phyloP scores from a whole-genome alignment of 1,140 invertebrate genomes.

The Drosophila kepulauana region DNA sequence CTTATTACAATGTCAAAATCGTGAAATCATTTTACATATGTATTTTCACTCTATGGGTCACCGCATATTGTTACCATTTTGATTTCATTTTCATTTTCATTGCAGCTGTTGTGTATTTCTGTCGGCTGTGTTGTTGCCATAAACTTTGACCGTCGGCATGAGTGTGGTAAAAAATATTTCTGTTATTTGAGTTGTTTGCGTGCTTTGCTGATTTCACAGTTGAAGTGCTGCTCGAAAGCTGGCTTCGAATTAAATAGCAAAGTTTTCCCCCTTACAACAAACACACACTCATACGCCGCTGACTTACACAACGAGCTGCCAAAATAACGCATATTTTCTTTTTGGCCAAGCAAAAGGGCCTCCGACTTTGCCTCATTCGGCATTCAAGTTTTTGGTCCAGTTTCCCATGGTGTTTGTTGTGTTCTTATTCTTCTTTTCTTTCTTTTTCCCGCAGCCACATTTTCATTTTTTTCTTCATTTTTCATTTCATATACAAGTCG shows the following conservation, averaged over 20 bases:
- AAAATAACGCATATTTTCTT: constrained; percentile 68
- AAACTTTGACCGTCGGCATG: constrained; percentile 51
- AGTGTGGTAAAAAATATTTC: constrained; percentile 41
- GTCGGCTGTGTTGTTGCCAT: constrained; percentile 36
- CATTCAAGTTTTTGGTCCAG: constrained; percentile 67
- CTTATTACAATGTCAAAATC: constrained; percentile 18
- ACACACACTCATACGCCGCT: constrained; percentile 10
- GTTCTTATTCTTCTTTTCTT: constrained; percentile 52
- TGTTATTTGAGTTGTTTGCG: constrained; percentile 49
- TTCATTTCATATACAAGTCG: constrained; percentile 39
- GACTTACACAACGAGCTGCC: constrained; percentile 36
- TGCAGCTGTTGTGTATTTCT: constrained; percentile 9
- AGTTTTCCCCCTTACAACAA: constrained; percentile 42
- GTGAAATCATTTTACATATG: constrained; percentile 36
- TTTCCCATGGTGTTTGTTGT: constrained; percentile 63
- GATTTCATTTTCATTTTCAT: constrained; percentile 21
- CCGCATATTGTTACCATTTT: constrained; percentile 15
- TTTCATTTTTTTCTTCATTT: background rate
- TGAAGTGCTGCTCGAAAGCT: constrained; percentile 74
- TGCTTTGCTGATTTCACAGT: constrained; percentile 76
- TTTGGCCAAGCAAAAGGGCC: constrained; percentile 44
- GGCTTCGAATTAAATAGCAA: constrained; percentile 73
- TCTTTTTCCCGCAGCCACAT: constrained; percentile 1
- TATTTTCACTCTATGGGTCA: constrained; percentile 10
- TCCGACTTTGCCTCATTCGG: constrained; percentile 39